Evolutionary conservation across 1,140 invertebrate genomes (phyloP).

Genomic region (Drosophila auraria): DNA sequence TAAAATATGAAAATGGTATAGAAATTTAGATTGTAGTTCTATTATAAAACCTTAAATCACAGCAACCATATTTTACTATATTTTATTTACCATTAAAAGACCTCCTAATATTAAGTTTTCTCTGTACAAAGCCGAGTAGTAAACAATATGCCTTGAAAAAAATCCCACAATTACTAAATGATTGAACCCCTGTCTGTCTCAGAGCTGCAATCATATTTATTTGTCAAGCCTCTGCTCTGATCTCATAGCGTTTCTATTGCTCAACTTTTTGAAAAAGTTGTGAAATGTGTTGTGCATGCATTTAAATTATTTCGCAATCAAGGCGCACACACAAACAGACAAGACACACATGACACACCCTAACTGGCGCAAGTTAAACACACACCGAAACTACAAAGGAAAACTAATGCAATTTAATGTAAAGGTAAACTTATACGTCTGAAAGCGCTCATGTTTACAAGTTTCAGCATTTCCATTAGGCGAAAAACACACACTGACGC

Average conservation of each 20-base stretch:
- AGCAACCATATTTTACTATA: too few species aligned
- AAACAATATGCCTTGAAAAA: background rate
- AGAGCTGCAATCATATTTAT: constrained; percentile 8
- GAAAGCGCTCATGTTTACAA: constrained; percentile 60
- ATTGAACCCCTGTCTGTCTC: constrained; percentile 9
- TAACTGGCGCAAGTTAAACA: constrained; percentile 43
- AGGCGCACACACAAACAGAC: constrained; percentile 3
- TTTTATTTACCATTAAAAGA: too few species aligned
- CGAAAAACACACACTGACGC: constrained; percentile 35
- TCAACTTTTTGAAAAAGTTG: constrained; percentile 28
- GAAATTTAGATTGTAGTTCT: background rate
- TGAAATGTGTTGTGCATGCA: constrained; percentile 38
- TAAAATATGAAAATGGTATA: too few species aligned
- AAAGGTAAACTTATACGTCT: constrained; percentile 59
- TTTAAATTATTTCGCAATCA: constrained; percentile 42
- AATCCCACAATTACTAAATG: constrained; percentile 14
- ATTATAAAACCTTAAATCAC: background rate
- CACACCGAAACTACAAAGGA: constrained; percentile 49
- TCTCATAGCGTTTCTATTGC: constrained; percentile 25
- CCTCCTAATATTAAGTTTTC: background rate
- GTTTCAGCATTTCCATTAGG: constrained; percentile 77
- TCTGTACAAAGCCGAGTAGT: too few species aligned
- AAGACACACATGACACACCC: constrained; percentile 47
- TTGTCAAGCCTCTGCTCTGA: constrained; percentile 34
- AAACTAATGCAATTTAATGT: constrained; percentile 65